phyloP scores from a whole-genome alignment of 2,113 vertebrate species.

The Triplophysa dalaica region DNA sequence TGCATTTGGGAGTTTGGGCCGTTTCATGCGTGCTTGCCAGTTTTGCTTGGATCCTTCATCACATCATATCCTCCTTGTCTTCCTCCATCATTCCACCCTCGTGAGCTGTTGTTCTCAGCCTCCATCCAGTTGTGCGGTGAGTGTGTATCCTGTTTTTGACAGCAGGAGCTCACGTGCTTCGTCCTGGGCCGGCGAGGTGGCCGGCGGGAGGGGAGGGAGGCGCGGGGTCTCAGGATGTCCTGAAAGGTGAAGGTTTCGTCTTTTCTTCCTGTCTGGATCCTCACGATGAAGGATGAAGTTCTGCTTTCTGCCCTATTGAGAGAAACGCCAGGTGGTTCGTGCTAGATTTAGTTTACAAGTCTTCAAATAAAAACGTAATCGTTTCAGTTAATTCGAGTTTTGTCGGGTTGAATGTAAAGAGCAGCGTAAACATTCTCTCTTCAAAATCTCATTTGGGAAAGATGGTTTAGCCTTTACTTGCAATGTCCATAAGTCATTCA shows the following conservation, averaged over 20 bases:
- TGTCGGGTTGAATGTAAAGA: no score
- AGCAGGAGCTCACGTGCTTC: conserved; percentile 29
- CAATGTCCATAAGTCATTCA: background rate
- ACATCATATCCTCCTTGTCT: conserved; percentile 41
- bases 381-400: no score
- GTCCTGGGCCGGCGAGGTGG: conserved; percentile 1
- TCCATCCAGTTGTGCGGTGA: conserved; percentile 47
- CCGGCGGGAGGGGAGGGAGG: background rate
- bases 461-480: no score
- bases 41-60: conserved; percentile 11
- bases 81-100: conserved; percentile 16
- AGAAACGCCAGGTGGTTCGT: background rate
- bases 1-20: background rate
- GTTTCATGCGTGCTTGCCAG: background rate
- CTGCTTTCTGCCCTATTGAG: background rate
- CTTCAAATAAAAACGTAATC: no score
- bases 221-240: conserved; percentile 48
- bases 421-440: no score
- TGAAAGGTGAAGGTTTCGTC: conserved; percentile 45
- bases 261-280: conserved; percentile 30
- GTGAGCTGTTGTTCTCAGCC: conserved; percentile 20
- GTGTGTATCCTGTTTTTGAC: conserved; percentile 56
- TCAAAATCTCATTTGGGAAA: no score
- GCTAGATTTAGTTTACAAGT: background rate
- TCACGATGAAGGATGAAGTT: conserved; percentile 11